These are phyloP conservation scores for Euura lappo DNA, from an alignment of 1,140 invertebrate species.

Conservation along the genomic window DNA sequence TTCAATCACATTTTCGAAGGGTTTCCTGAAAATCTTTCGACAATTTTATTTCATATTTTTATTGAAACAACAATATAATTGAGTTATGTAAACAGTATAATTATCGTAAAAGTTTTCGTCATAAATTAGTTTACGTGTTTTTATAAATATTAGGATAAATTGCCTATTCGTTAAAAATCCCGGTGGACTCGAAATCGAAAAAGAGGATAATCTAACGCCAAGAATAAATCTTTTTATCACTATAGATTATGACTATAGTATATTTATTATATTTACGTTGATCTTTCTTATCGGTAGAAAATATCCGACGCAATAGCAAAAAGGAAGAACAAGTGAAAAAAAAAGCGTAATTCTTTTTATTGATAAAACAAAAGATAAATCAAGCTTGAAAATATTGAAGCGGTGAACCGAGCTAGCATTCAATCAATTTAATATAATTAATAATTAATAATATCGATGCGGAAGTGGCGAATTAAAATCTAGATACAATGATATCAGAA, in stretches of 20 bases:
- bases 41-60: constrained; percentile 34
- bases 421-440: constrained; percentile 1
- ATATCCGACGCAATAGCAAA: constrained; percentile 4
- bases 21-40: no score
- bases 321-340: background rate
- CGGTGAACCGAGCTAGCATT: background rate
- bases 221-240: no score
- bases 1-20: background rate
- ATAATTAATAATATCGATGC: background rate
- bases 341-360: background rate
- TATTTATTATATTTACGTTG: no score
- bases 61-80: constrained; percentile 62
- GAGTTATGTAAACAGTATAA: constrained; percentile 4
- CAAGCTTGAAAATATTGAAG: background rate
- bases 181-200: no score
- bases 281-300: background rate
- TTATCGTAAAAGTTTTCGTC: background rate
- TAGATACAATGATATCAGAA: background rate
- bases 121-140: background rate
- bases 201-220: no score
- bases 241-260: no score
- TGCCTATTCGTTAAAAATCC: background rate
- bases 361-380: background rate
- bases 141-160: constrained; percentile 6
- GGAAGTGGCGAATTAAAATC: no score